phyloP scores from a whole-genome alignment of 2,888 invertebrate species.

The Chironomus riparius region DNA sequence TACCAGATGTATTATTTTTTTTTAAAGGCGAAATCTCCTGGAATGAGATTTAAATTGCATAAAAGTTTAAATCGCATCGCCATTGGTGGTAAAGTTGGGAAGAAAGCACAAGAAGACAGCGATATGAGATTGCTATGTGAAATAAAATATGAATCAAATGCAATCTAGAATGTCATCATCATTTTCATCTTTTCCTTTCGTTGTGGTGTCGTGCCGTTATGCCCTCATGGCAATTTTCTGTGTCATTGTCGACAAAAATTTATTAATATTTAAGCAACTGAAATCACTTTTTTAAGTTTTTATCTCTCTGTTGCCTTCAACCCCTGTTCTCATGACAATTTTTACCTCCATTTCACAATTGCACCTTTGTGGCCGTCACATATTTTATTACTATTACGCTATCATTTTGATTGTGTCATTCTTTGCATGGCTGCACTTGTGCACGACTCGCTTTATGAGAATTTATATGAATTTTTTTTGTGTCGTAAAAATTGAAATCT shows the following conservation, averaged over 20 bases:
- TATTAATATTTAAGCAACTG: neutral
- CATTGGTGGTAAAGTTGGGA: neutral
- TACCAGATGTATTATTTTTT: neutral
- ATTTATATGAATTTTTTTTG: no score
- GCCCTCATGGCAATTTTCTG: neutral
- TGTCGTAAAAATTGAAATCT: no score
- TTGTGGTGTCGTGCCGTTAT: neutral
- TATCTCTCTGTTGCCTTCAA: no score
- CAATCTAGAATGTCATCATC: slow-evolving; percentile 2
- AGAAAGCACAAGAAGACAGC: neutral
- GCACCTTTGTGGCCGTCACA: neutral
- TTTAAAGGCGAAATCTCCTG: neutral
- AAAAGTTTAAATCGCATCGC: neutral
- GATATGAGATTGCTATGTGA: neutral
- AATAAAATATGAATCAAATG: slow-evolving; percentile 9
- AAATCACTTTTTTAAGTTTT: neutral
- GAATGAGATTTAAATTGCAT: slow-evolving; percentile 1
- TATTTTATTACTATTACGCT: neutral
- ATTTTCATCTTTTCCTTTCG: neutral
- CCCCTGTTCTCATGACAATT: no score
- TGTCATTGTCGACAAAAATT: neutral
- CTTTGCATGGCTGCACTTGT: no score
- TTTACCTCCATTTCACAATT: neutral
- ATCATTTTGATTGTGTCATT: no score
- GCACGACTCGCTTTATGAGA: no score